Evolutionary conservation across 1,140 invertebrate genomes (phyloP).

Genomic region (Sesamia nonagrioides): DNA sequence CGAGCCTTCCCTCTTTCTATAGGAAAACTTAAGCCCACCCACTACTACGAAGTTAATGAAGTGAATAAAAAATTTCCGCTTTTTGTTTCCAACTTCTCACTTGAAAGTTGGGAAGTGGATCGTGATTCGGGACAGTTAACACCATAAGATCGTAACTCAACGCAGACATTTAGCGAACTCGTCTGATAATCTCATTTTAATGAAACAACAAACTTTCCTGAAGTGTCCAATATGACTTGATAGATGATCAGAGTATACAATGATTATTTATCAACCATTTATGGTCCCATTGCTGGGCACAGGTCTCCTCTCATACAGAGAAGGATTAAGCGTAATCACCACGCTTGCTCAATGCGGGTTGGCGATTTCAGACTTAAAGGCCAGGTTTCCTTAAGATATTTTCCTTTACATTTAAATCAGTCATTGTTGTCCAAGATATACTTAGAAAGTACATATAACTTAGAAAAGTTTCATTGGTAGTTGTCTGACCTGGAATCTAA

Average conservation of each 20-base stretch:
- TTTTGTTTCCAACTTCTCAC: slow-evolving; percentile 39
- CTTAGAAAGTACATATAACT: too few species aligned
- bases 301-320: too few species aligned
- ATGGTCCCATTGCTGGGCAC: too few species aligned
- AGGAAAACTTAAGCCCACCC: slow-evolving; percentile 35
- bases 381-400: too few species aligned
- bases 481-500: too few species aligned
- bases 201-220: slow-evolving; percentile 36
- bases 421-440: too few species aligned
- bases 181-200: slow-evolving; percentile 28
- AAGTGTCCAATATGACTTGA: slow-evolving; percentile 43
- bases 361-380: too few species aligned
- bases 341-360: too few species aligned
- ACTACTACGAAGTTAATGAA: slow-evolving; percentile 39
- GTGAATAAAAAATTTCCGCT: slow-evolving; percentile 35
- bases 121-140: slow-evolving; percentile 29
- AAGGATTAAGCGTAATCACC: too few species aligned
- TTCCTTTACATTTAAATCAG: too few species aligned
- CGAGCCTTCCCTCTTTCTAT: slow-evolving; percentile 21
- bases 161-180: slow-evolving; percentile 17
- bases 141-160: slow-evolving; percentile 40
- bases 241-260: slow-evolving; percentile 40
- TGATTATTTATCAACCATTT: too few species aligned
- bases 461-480: too few species aligned
- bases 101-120: slow-evolving; percentile 38